phyloP scores from a whole-genome alignment of 92 coral and sea anemone genomes.

The Siderastrea siderea region DNA sequence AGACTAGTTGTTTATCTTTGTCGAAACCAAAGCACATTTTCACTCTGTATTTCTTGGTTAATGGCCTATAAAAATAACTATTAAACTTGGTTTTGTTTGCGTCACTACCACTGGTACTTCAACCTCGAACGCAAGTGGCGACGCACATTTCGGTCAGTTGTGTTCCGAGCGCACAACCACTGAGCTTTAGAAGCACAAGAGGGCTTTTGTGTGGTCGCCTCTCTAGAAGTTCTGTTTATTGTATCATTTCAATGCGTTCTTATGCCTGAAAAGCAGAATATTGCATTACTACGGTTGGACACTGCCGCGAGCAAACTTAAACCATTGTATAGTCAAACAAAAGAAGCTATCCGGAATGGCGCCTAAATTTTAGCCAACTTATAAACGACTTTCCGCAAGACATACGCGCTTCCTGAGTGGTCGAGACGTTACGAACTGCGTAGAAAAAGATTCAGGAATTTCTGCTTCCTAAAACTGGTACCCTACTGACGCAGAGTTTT shows the following conservation, averaged over 20 bases:
- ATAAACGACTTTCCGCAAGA: conserved; percentile 19
- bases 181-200: conserved; percentile 13
- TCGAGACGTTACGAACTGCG: background rate
- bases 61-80: conserved; percentile 42
- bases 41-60: conserved; percentile 23
- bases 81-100: conserved; percentile 6
- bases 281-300: conserved; percentile 42
- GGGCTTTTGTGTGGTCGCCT: conserved; percentile 24
- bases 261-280: conserved; percentile 46
- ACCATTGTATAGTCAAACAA: conserved; percentile 41
- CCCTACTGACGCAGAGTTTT: conserved; percentile 10
- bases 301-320: conserved; percentile 36
- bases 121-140: conserved; percentile 8
- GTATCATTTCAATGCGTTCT: conserved; percentile 45
- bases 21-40: conserved; percentile 34
- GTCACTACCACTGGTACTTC: background rate
- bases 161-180: conserved; percentile 1
- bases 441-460: conserved; percentile 30
- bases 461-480: background rate
- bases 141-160: background rate
- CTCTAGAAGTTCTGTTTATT: conserved; percentile 48
- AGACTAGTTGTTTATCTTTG: conserved; percentile 64
- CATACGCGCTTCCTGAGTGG: conserved; percentile 40
- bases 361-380: conserved; percentile 29
- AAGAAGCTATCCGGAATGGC: conserved; percentile 46